Conservation (phyloP, 2,797 vertebrate genomes). For the Crenichthys baileyi region DNA sequence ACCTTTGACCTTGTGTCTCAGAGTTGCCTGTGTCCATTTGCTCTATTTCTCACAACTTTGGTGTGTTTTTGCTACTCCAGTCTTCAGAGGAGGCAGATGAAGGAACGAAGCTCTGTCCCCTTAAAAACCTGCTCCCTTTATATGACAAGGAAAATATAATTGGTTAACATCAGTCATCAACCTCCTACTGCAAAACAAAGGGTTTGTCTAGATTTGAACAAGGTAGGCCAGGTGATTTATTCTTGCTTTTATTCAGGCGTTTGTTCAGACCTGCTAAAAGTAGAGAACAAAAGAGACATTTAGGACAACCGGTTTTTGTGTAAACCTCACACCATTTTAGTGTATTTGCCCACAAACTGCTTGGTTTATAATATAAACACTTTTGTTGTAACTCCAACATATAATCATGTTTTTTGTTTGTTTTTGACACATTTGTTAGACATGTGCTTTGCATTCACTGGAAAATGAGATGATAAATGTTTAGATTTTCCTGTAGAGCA, state of each 20-base stretch:
- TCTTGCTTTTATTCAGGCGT: slow-evolving; percentile 12
- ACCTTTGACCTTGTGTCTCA: slow-evolving; percentile 17
- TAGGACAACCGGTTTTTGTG: slow-evolving; percentile 7
- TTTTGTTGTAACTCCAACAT: not conserved
- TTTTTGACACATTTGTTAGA: not conserved
- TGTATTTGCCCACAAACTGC: slow-evolving; percentile 25
- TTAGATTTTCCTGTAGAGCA: not conserved
- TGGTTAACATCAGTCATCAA: slow-evolving; percentile 7
- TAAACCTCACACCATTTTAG: not conserved
- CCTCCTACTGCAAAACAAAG: slow-evolving; percentile 21
- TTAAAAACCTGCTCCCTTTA: not conserved
- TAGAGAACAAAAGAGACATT: slow-evolving; percentile 22
- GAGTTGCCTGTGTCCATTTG: slow-evolving; percentile 18
- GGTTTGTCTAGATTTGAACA: slow-evolving; percentile 38
- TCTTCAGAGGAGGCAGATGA: slow-evolving; percentile 14
- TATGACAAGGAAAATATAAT: slow-evolving; percentile 6
- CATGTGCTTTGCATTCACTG: not conserved
- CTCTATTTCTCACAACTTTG: slow-evolving; percentile 25
- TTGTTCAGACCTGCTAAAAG: slow-evolving; percentile 45
- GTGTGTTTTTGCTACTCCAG: slow-evolving; percentile 20
- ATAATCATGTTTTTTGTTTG: not conserved
- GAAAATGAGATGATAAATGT: not conserved
- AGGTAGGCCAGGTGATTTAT: slow-evolving; percentile 13
- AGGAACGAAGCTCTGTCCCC: slow-evolving; percentile 7
- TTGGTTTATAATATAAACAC: slow-evolving; percentile 32